phyloP scores from a whole-genome alignment of 2,888 invertebrate genomes.

The Flexamia atlantica region DNA sequence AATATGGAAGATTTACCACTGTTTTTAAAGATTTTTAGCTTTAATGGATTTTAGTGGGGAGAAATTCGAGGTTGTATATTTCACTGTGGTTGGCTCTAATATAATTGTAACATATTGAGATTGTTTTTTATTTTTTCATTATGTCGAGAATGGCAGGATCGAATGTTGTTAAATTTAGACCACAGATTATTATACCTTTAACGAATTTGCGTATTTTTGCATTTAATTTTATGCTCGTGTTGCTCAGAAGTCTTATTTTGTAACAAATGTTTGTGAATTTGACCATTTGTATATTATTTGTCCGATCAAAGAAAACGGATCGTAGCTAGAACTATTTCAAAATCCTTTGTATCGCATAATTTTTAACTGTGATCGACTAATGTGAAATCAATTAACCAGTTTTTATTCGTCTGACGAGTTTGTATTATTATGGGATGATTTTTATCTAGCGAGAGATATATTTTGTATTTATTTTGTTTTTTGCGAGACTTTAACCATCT shows the following conservation, averaged over 20 bases:
- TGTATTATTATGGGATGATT: background rate
- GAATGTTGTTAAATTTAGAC: background rate
- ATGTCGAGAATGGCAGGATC: background rate
- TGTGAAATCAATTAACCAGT: background rate
- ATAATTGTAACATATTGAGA: background rate
- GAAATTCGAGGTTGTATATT: too few relatives aligned
- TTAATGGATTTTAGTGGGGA: too few relatives aligned
- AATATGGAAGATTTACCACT: too few relatives aligned
- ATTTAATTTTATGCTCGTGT: background rate
- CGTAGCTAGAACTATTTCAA: background rate
- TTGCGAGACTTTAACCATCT: background rate
- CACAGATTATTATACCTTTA: background rate
- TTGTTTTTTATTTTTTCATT: background rate
- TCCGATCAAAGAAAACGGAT: background rate
- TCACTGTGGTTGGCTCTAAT: background rate
- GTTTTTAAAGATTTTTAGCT: too few relatives aligned
- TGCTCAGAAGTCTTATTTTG: background rate
- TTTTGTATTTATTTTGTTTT: conserved; percentile 3
- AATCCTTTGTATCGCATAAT: background rate
- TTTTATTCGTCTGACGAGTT: background rate
- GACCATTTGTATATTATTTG: background rate
- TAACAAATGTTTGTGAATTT: background rate
- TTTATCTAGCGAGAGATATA: background rate
- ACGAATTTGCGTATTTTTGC: conserved; percentile 11
- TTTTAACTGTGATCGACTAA: background rate